Conservation (phyloP, 2,797 vertebrate genomes). For the Melanotaenia pygmaea region DNA sequence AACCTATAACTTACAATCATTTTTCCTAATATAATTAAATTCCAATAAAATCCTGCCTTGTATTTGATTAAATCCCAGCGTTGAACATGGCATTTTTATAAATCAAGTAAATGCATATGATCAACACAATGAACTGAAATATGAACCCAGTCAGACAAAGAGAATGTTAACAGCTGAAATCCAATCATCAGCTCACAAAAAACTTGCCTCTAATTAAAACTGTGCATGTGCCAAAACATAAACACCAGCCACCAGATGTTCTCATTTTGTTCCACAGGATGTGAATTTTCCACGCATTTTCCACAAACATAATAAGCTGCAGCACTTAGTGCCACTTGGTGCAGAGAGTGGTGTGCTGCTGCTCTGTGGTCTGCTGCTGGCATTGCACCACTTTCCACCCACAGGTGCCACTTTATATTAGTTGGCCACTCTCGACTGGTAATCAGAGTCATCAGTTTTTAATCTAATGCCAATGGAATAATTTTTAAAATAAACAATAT, state of each 20-base stretch:
- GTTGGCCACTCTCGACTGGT: neutral
- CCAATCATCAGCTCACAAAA: conserved; percentile 18
- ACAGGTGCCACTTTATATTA: neutral
- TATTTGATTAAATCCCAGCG: conserved; percentile 19
- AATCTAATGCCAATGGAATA: neutral
- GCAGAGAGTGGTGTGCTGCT: neutral
- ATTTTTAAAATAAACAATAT: neutral
- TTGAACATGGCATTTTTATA: conserved; percentile 3
- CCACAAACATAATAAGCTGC: neutral
- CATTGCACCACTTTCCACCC: neutral
- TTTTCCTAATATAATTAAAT: conserved; percentile 31
- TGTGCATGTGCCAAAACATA: neutral
- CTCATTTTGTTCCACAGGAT: neutral
- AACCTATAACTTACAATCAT: conserved; percentile 29
- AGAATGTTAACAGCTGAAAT: conserved; percentile 49
- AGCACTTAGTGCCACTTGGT: neutral
- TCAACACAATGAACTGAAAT: neutral
- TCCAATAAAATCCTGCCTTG: conserved; percentile 8
- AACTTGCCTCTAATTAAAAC: neutral
- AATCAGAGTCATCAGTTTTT: neutral
- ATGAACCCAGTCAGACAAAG: conserved; percentile 34
- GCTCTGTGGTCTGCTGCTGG: neutral
- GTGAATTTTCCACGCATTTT: neutral
- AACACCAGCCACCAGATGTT: neutral
- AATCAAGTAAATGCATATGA: conserved; percentile 5